Percentiles rank a stretch among this genome's conserved stretches.
phyloP scores from a whole-genome alignment of 2,113 vertebrate species.

The Paraplagusia blochii region DNA sequence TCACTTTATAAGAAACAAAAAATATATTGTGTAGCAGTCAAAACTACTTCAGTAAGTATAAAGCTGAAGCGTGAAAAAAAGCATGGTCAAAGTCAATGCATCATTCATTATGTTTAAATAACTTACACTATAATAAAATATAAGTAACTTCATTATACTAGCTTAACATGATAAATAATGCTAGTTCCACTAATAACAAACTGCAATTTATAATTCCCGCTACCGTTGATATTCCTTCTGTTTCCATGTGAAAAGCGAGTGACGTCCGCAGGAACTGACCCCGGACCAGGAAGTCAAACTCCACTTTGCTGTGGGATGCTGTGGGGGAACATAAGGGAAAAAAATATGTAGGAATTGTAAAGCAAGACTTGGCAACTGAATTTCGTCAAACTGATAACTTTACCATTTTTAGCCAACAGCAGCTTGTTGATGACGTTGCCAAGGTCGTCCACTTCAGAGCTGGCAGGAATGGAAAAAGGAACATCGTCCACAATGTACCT shows the following conservation, averaged over 20 bases:
- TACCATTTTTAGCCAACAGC: constrained; percentile 84
- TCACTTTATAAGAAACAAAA: too few relatives aligned
- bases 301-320: constrained; percentile 91
- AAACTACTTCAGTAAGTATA: too few relatives aligned
- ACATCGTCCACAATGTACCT: constrained; percentile 89
- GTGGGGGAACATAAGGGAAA: constrained; percentile 23
- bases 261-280: constrained; percentile 89
- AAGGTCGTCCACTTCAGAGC: constrained; percentile 84
- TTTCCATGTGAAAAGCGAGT: constrained; percentile 85
- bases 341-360: not conserved
- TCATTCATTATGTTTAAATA: too few relatives aligned
- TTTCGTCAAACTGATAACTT: too few relatives aligned
- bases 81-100: too few relatives aligned
- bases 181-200: too few relatives aligned
- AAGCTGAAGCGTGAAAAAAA: too few relatives aligned
- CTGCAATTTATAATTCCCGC: constrained; percentile 22
- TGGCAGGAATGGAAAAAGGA: constrained; percentile 91
- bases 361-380: too few relatives aligned
- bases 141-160: not conserved
- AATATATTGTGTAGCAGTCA: too few relatives aligned
- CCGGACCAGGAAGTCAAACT: constrained; percentile 96
- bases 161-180: too few relatives aligned
- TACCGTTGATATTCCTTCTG: constrained; percentile 91
- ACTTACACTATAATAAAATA: too few relatives aligned
- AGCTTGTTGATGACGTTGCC: constrained; percentile 94